phyloP scores from a whole-genome alignment of 2,797 vertebrate species.

The Cryptoprocta ferox region DNA sequence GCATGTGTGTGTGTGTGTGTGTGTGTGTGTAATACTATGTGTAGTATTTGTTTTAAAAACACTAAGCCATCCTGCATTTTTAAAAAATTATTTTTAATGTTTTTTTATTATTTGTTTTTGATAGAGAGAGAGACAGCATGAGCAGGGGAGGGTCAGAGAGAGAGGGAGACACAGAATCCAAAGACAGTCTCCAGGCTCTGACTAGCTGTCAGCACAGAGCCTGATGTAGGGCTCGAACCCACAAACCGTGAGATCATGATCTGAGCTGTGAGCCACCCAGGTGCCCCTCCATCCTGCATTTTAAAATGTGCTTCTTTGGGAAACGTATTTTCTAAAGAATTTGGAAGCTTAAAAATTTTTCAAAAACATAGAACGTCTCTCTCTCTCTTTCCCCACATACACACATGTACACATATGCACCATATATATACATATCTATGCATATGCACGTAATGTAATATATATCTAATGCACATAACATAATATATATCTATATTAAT shows the following conservation, averaged over 20 bases:
- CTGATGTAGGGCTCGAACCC: too few species aligned
- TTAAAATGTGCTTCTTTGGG: not conserved
- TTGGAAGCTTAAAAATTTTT: not conserved
- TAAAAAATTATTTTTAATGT: too few species aligned
- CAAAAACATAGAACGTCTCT: not conserved
- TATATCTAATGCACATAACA: not conserved
- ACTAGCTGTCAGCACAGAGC: too few species aligned
- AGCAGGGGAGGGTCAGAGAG: too few species aligned
- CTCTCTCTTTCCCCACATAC: not conserved
- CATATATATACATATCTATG: not conserved
- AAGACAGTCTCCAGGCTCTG: too few species aligned
- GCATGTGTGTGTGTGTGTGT: not conserved
- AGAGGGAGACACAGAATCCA: too few species aligned
- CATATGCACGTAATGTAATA: not conserved
- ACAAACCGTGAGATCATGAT: too few species aligned
- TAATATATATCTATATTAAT: not conserved
- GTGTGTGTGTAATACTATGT: not conserved
- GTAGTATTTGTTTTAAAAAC: not conserved
- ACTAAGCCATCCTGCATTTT: not conserved
- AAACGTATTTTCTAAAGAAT: not conserved
- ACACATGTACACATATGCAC: not conserved
- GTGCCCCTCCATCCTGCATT: not conserved
- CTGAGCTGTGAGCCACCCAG: too few species aligned
- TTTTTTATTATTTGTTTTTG: too few species aligned
- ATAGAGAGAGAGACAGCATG: too few species aligned